Evolutionary conservation across 2,113 vertebrate species (phyloP), one percentile per base, ranked within the genome.

Genomic region (Cyprinus carpio): DNA sequence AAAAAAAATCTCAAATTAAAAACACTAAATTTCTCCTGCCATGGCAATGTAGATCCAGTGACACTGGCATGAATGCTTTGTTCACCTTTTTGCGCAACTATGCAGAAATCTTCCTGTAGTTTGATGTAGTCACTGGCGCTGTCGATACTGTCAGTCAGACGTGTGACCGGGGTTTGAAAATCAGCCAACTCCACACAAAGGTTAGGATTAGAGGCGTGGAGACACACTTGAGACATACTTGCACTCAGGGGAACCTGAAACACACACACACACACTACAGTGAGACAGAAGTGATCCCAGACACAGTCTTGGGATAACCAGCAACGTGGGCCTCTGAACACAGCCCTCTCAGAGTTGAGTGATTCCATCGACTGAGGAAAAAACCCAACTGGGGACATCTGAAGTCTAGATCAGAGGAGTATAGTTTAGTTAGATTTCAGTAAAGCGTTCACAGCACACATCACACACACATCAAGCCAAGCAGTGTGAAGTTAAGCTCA

Each of bases 131-230:
- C 98, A 0, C 95, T 93, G 74, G 96, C 94, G 87, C 94, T 94
- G 89, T 98, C 97, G 23, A 96, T 91, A 81, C 95, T 93, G 90
- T 99, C 97, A 0, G 94, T 89, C 88, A 97, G 94, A 29, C 96
- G 95, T 83, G 95, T 94, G 54, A 93, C 95, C 0, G 96, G 95
- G 72, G 95, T 93, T 92, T 97, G 97, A 90, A 96, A 98, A 89
- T 99, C 98, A 18, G 84, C 93, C 13, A 97, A 95, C 87, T 99
- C 98, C 40, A 96, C 97, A 89, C 96, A 99, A 40, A 99, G 96
- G 93, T 99, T 99, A 67, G 98, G 98, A 91, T 99, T 99, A 87
- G 98, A 99, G 25, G 98, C 97, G 92, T 99, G 98, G 89, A 99
- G 92, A 65, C 98, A 96, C 88, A 98, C 93, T 0, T 96, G 96